A percentile compares a stretch with the other conserved stretches of the same genome.
Evolutionary conservation across 2,888 invertebrate genomes (phyloP).

Genomic region (Meghimatium bilineatum): DNA sequence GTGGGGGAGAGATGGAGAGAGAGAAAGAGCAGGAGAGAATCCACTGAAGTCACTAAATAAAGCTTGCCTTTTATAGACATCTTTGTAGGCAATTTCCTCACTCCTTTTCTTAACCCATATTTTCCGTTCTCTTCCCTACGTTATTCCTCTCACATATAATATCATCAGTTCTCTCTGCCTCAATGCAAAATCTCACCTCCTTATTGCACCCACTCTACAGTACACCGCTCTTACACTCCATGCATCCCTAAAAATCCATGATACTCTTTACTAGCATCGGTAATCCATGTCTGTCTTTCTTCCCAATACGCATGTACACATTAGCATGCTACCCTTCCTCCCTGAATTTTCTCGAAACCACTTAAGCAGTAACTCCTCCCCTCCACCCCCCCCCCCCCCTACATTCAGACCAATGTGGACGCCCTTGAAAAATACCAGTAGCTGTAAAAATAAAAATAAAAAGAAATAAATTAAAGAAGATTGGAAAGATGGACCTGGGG

Average conservation of each 20-base stretch:
- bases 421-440: background rate
- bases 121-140: background rate
- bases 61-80: no score
- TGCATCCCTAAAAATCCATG: background rate
- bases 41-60: no score
- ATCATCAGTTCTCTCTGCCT: background rate
- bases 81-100: no score
- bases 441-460: background rate
- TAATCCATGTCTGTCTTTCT: conserved; percentile 5
- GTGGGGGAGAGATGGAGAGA: no score
- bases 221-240: background rate
- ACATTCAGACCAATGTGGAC: background rate
- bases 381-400: background rate
- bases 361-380: background rate
- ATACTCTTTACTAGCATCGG: background rate
- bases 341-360: background rate
- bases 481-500: background rate
- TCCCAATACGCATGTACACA: background rate
- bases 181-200: background rate
- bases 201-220: background rate
- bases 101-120: background rate
- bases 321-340: background rate
- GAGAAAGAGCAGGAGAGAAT: no score
- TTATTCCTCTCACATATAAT: background rate
- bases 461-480: background rate